Evolutionary conservation across 2,888 invertebrate species (phyloP), one percentile per base, ranked within the genome.

Genomic region (Sialis lutaria): DNA sequence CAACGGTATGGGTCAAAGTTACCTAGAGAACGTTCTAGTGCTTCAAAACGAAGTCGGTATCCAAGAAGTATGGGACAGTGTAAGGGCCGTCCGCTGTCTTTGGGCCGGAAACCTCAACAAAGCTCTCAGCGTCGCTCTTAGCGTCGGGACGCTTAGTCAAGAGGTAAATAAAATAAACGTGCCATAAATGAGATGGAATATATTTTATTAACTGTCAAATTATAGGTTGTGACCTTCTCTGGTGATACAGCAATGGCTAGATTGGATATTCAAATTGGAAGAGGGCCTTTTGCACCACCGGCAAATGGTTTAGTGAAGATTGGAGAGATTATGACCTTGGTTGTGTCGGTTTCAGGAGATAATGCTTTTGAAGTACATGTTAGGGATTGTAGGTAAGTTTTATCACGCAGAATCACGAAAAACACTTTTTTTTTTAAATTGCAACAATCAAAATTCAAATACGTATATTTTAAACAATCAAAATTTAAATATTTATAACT

Each of bases 41-140:
- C 61, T 86, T 6, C 79, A 85, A 69, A 85, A 85, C 55, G 84
- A 86, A 60, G 72, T 75, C 4, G 83, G 84, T 5, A 83, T 86
- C 52, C 73, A 75, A 59, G 74, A 75, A 61, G 42, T 42, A 34
- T 45, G 45, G 45, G 45, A 45, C 30, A 45, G 40, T 39, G 35
- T 45, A 56, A 75, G 79, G 65, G 80, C 80, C 44, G 83, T 86
- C 1, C 74, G 85, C 48, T 87, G 87, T 60, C 64, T 84, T 8
- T 87, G 85, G 85, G 83, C 84, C 68, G 85, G 85, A 10, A 83
- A 79, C 55, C 65, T 86, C 45, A 83, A 81, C 46, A 82, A 84
- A 56, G 79, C 81, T 9, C 63, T 86, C 44, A 75, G 79, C 1
- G 82, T 82, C 1, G 81, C 80, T 10, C 65, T 87, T 13, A 81